Evolutionary conservation across 2,113 vertebrate species (phyloP).

Genomic region (Tylochromis polylepis): DNA sequence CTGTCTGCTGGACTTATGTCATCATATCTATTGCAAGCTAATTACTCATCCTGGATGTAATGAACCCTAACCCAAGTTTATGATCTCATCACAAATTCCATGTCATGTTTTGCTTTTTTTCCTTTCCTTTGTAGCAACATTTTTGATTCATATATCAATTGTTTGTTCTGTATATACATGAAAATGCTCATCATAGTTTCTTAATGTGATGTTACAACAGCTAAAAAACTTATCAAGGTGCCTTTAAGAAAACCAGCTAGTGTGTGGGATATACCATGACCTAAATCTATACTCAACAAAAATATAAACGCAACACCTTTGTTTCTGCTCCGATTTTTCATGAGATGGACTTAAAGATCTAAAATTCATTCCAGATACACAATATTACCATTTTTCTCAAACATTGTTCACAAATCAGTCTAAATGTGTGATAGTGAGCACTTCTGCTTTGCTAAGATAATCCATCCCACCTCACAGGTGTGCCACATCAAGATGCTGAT

Average conservation of each 20-base stretch:
- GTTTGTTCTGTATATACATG: neutral
- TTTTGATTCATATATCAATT: neutral
- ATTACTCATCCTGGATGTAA: neutral
- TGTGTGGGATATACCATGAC: accelerated
- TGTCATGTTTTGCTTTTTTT: neutral
- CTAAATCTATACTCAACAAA: neutral
- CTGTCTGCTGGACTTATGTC: neutral
- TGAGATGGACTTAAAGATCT: too few species aligned
- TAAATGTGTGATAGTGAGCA: too few species aligned
- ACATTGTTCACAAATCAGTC: too few species aligned
- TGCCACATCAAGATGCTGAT: too few species aligned
- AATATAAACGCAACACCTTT: too few species aligned
- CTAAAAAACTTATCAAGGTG: neutral
- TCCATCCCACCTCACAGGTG: too few species aligned
- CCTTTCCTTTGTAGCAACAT: neutral
- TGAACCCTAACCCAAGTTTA: neutral
- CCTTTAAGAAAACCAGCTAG: neutral
- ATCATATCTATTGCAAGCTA: neutral
- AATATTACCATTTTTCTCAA: too few species aligned
- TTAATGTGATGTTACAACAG: neutral
- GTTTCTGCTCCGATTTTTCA: too few species aligned
- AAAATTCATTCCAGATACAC: too few species aligned
- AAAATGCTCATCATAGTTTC: neutral
- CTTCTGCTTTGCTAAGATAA: too few species aligned
- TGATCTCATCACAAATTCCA: neutral